phyloP scores from a whole-genome alignment of 2,888 invertebrate species.

The Pterostichus madidus region DNA sequence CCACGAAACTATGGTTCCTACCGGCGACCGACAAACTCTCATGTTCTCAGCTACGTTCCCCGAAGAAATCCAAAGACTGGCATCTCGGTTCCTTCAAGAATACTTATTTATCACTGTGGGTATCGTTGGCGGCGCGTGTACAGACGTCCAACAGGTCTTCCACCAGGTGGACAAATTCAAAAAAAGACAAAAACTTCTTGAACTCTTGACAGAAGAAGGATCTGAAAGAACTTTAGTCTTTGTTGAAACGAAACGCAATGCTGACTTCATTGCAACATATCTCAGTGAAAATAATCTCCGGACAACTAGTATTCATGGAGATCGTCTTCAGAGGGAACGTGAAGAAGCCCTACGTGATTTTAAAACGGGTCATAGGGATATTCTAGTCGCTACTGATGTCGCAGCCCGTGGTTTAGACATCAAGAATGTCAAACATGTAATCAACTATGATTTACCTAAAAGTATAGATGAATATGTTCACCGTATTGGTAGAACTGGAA shows the following conservation, averaged over 20 bases:
- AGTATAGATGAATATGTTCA: conserved; percentile 97
- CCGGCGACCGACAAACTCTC: conserved; percentile 82
- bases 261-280: conserved; percentile 92
- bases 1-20: conserved; percentile 81
- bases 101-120: conserved; percentile 96
- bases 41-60: conserved; percentile 91
- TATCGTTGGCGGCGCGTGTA: conserved; percentile 94
- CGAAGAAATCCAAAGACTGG: conserved; percentile 86
- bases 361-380: conserved; percentile 85
- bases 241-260: conserved; percentile 93
- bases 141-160: conserved; percentile 92
- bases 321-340: conserved; percentile 85
- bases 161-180: conserved; percentile 84
- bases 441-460: conserved; percentile 95
- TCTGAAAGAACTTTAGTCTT: conserved; percentile 87
- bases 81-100: conserved; percentile 86
- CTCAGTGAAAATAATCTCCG: conserved; percentile 88
- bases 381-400: conserved; percentile 96
- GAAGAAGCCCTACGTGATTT: conserved; percentile 89
- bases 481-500: conserved; percentile 95
- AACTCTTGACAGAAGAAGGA: conserved; percentile 82
- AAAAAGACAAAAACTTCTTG: conserved; percentile 87
- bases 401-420: conserved; percentile 96
- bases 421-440: conserved; percentile 90
- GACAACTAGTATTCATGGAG: conserved; percentile 88